Evolutionary conservation across 2,888 invertebrate species (phyloP), one percentile per base, ranked within the genome.

Genomic region (Microdon myrmicae): DNA sequence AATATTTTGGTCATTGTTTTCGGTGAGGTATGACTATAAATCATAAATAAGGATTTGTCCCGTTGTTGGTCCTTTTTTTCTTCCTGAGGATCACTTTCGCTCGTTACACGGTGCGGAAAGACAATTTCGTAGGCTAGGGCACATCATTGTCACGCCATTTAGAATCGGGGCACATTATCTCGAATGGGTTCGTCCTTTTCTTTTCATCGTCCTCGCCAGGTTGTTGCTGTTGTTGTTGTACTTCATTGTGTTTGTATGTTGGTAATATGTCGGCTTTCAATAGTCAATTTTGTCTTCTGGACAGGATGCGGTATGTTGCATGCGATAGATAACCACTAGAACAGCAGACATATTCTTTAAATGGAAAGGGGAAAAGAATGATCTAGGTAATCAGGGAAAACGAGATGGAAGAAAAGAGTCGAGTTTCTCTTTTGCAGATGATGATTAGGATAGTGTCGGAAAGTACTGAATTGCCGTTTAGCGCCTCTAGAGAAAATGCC

Each of bases 21-120:
- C 53, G 17, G 26, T 54, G 47, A 35, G 54, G 47, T 55, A n/a
- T n/a, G 68, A 72, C 68, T 75, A 78, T 77, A 77, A 77, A 78
- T 77, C 78, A 77, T 76, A 77, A 72, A 75, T n/a, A n/a, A n/a
- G n/a, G 73, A 75, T 75, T n/a, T n/a, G n/a, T n/a, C n/a, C n/a
- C n/a, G n/a, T n/a, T n/a, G n/a, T n/a, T n/a, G n/a, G n/a, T n/a
- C n/a, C n/a, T n/a, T n/a, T n/a, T n/a, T n/a, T n/a, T n/a, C 26
- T 58, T 41, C 75, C 75, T 69, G 68, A 55, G 45, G 66, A 70
- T 41, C 71, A 67, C 45, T 67, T 68, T 67, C 67, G 68, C 71
- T 75, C 72, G 73, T 77, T 76, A 74, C 72, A 76, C 72, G 73
- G 70, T 74, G 70, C 59, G 64, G 64, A 26, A 41, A 37, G 23